Evolutionary conservation across 2,888 invertebrate genomes (phyloP).

Genomic region (Deilephila elpenor): DNA sequence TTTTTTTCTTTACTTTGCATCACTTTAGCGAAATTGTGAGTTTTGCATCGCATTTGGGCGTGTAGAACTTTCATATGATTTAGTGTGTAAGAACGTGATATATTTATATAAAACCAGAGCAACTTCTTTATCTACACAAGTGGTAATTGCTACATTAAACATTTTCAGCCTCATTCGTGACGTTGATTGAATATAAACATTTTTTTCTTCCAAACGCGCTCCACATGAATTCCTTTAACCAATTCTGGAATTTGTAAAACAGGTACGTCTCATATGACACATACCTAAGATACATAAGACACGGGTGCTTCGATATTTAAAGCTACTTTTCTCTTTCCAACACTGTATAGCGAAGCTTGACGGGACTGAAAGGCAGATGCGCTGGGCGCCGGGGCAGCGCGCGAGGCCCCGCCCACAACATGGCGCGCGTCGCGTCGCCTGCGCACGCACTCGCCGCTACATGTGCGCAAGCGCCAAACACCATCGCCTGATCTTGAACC

Average conservation of each 20-base stretch:
- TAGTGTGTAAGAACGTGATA: not conserved
- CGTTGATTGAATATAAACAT: not conserved
- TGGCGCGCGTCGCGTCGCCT: slow-evolving; percentile 58
- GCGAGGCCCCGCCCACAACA: slow-evolving; percentile 73
- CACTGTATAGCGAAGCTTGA: slow-evolving; percentile 50
- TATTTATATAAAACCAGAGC: not conserved
- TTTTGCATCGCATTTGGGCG: not conserved
- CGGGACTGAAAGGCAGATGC: slow-evolving; percentile 58
- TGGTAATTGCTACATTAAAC: not conserved
- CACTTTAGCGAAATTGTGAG: not conserved
- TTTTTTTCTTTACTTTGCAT: slow-evolving; percentile 3
- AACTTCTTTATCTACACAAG: not conserved
- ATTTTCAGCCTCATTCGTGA: not conserved
- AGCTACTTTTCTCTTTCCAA: slow-evolving; percentile 63
- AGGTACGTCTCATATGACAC: slow-evolving; percentile 45
- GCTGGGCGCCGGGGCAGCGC: slow-evolving; percentile 42
- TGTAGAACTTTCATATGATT: not conserved
- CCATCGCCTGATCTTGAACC: slow-evolving; percentile 73
- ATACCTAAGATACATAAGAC: slow-evolving; percentile 37
- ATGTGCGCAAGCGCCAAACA: slow-evolving; percentile 38
- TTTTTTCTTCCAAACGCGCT: slow-evolving; percentile 5
- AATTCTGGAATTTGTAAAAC: slow-evolving; percentile 31
- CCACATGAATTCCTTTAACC: slow-evolving; percentile 8
- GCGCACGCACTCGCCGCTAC: slow-evolving; percentile 40
- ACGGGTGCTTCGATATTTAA: slow-evolving; percentile 38